Percentiles rank a stretch among this genome's conserved stretches.
phyloP scores from a whole-genome alignment of 2,888 invertebrate genomes.

The Anodontia alba region DNA sequence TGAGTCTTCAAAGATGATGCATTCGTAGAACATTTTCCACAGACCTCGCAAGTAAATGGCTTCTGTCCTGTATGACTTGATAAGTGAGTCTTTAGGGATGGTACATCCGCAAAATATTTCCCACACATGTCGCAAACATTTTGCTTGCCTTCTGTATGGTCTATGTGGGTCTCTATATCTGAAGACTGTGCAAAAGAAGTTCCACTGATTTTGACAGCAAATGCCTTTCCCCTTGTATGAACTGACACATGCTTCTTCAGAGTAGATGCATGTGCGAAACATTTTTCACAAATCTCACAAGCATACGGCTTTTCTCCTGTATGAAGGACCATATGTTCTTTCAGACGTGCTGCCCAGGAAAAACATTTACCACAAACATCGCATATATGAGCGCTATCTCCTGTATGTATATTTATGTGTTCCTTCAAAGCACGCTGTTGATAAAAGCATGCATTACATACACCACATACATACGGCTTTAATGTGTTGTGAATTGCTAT shows the following conservation, averaged over 20 bases:
- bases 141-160: background rate
- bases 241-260: background rate
- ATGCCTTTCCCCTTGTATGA: background rate
- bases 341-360: too few species aligned
- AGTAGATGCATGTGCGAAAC: background rate
- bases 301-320: background rate
- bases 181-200: background rate
- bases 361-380: too few species aligned
- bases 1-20: background rate
- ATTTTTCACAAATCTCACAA: background rate
- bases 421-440: too few species aligned
- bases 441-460: too few species aligned
- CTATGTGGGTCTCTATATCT: background rate
- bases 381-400: too few species aligned
- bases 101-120: background rate
- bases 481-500: too few species aligned
- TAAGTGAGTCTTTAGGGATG: background rate
- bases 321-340: background rate
- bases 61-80: background rate
- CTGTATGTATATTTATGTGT: too few species aligned
- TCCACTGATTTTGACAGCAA: background rate
- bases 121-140: background rate
- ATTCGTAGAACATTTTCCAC: background rate
- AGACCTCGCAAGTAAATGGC: background rate
- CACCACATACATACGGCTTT: too few species aligned